phyloP scores from a whole-genome alignment of 2,113 vertebrate genomes.

The Craseonycteris thonglongyai region DNA sequence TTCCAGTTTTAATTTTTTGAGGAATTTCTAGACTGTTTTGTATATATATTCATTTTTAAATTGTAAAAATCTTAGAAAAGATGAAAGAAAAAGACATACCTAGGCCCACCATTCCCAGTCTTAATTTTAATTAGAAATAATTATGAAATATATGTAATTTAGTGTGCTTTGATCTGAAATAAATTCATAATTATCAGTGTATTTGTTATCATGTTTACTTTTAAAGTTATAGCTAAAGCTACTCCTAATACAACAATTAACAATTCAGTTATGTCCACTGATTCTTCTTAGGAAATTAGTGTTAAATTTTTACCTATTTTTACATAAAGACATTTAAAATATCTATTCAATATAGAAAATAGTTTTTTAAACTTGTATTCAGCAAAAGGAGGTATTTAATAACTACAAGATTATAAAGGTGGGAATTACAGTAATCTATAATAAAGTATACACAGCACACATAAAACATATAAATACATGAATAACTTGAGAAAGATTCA shows the following conservation, averaged over 20 bases:
- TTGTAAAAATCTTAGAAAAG: background rate
- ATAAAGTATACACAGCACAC: background rate
- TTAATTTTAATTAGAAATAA: background rate
- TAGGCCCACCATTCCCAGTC: background rate
- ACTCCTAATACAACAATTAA: background rate
- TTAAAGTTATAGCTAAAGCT: background rate
- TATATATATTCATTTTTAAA: background rate
- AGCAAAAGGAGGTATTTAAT: slow-evolving; percentile 8
- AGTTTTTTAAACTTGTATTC: no score
- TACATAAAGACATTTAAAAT: background rate
- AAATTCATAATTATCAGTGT: background rate
- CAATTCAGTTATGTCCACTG: background rate
- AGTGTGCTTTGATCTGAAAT: background rate
- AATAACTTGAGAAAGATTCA: slow-evolving; percentile 6
- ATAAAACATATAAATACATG: slow-evolving; percentile 46
- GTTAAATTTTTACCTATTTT: background rate
- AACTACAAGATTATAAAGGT: slow-evolving; percentile 6
- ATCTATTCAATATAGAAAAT: background rate
- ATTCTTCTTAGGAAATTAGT: background rate
- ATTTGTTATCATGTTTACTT: background rate
- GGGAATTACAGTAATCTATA: slow-evolving; percentile 8
- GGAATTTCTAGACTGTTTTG: background rate
- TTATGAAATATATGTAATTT: background rate
- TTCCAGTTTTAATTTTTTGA: background rate
- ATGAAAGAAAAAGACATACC: background rate